Base-by-base conservation (phyloP, 92 coral and sea anemone genomes). In the Actinernus sp. region DNA sequence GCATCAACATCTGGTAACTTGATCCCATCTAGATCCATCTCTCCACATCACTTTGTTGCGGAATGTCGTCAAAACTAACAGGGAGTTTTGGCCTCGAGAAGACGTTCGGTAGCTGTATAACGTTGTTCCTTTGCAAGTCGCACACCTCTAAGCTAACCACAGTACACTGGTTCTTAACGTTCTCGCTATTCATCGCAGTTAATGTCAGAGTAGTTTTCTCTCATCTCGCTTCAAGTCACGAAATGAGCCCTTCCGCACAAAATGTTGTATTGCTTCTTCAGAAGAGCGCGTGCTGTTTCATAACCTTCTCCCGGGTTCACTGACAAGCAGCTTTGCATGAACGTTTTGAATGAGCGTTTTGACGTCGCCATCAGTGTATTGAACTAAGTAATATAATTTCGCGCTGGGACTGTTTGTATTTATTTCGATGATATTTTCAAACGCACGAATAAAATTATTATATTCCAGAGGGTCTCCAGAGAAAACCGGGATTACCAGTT, bases 31-130 rank as follows among this genome's bases (percentile, higher is more conserved):
- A 84, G 74, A 54, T 84, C 91, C 85, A 77, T 57, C 54, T 54
- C 31, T 71, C 76, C 19, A 85, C 76, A 54, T 85, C 91, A 28
- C 64, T 65, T 58, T 85, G 86, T 27, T 44, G 21, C 5, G 81
- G 41, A 27, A 78, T 65, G 63, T 68, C 50, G 18, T 50, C 36
- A 32, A 26, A 32, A 8, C 55, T 54, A 18, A 81, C 37, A 43
- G 55, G 52, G 26, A 80, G 49, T 39, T 55, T 55, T 16, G 62
- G 54, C 37, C 46, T 63, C 17, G 87, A 58, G 32, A 60, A 50
- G 34, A 81, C 81, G 33, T 64, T 54, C 2, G 69, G 79, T n/a
- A 81, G 31, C 55, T 72, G 74, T 12, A 80, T 27, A 55, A 41
- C 63, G 23, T 59, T 70, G 27, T 38, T 26, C 51, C 71, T 62